A percentile compares a stretch with the other conserved stretches of the same genome.
These are phyloP conservation scores for Drosophila rufa DNA, from an alignment of 1,140 invertebrate genomes.

Conservation along the genomic window DNA sequence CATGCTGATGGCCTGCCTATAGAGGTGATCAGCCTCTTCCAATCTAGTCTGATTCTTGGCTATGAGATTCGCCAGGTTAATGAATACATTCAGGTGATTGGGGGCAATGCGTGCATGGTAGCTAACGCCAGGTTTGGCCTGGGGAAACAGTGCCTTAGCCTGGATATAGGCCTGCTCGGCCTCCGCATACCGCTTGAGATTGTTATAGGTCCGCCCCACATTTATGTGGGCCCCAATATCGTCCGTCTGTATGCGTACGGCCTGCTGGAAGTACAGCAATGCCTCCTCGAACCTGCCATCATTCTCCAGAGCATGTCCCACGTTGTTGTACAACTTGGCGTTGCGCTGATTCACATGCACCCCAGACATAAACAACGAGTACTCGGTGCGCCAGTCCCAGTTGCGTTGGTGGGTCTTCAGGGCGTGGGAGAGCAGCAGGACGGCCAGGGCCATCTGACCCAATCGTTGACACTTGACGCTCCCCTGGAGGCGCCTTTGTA, in stretches of 20 bases:
- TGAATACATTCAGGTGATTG: slow-evolving; percentile 97
- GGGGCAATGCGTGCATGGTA: slow-evolving; percentile 98
- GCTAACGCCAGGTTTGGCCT: slow-evolving; percentile 95
- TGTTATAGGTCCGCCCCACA: slow-evolving; percentile 97
- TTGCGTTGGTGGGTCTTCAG: slow-evolving; percentile 94
- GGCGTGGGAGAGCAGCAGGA: slow-evolving; percentile 91
- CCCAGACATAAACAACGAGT: slow-evolving; percentile 96
- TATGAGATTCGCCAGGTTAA: slow-evolving; percentile 97
- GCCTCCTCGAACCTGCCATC: slow-evolving; percentile 94
- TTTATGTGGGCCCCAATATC: slow-evolving; percentile 99
- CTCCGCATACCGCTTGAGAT: slow-evolving; percentile 95
- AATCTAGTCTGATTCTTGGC: slow-evolving; percentile 96
- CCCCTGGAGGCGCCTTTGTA: slow-evolving; percentile 51
- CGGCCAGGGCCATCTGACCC: slow-evolving; percentile 86
- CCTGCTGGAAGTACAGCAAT: slow-evolving; percentile 95
- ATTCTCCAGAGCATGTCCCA: slow-evolving; percentile 97
- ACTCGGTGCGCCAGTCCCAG: slow-evolving; percentile 96
- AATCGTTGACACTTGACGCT: slow-evolving; percentile 50
- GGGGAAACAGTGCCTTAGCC: slow-evolving; percentile 95
- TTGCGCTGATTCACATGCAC: slow-evolving; percentile 96
- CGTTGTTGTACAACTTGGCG: slow-evolving; percentile 98
- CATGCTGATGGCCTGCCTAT: slow-evolving; percentile 98
- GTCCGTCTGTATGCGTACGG: slow-evolving; percentile 96
- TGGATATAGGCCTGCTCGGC: slow-evolving; percentile 96
- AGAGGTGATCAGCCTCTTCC: slow-evolving; percentile 97